Base-by-base conservation (phyloP, 2,888 invertebrate genomes). In the Acronicta psi region DNA sequence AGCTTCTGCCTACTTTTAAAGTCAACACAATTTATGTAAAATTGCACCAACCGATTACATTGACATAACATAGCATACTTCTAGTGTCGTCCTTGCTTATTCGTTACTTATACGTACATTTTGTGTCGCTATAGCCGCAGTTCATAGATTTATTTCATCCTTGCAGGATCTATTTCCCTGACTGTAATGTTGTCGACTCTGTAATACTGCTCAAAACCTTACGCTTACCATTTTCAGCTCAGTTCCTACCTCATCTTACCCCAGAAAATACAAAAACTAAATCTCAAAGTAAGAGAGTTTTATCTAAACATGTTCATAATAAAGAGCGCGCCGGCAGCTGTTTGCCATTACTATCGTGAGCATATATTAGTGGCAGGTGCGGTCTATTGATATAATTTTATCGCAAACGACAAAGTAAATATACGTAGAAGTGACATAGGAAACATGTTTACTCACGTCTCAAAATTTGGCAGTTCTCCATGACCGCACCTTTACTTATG, bases 361-460 rank as follows among this genome's bases (percentile, higher is more conserved):
- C 60, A 73, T 64, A 69, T 69, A 69, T 73, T 68, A 59, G 62
- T 38, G 44, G 29, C 73, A 76, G 73, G 77, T 76, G 73, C 37
- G 62, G 57, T 40, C 45, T 66, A 74, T 74, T 74, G 77, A 69
- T 59, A 69, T 63, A 69, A 60, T 63, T 76, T 73, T 69, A 69
- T 60, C 49, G 49, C 50, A 44, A 59, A 38, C 49, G 43, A 37
- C 38, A 25, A 45, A 41, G 41, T 68, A 59, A 53, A 60, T 50
- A 49, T 14, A 52, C 41, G n/a, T 23, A 51, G 43, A 51, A 50
- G 52, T 60, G 53, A 37, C 49, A 16, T 14, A 18, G n/a, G 54
- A 42, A 14, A 59, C 40, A 56, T 63, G 55, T 70, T 55, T 59
- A 50, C 51, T 53, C 53, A 50, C 38, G 56, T 54, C 63, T 57